Base-by-base conservation (phyloP, 2,113 vertebrate genomes). In the Prinia subflava region DNA sequence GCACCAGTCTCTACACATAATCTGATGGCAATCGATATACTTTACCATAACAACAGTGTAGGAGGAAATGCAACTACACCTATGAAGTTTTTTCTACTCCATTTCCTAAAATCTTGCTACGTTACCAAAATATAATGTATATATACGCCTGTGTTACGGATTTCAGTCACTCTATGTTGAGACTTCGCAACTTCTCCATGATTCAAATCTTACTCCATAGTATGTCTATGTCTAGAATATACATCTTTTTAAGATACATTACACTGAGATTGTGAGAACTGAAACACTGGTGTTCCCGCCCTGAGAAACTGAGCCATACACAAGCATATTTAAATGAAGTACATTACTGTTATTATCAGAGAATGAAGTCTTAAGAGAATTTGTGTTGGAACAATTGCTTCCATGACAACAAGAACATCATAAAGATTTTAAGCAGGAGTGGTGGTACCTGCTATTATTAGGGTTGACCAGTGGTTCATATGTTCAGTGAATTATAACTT, bases 351-450 rank as follows among this genome's bases (percentile, higher is more conserved):
- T 70, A 80, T 85, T 69, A 67, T 84, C 39, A 77, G 95, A 94
- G 55, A 95, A 92, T 49, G 30, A 95, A 94, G 37, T 79, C 35
- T 81, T 41, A 68, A 33, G 47, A 46, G 50, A 91, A 95, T 88
- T 86, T 92, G 28, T 87, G 1, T 57, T 78, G 62, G 52, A 87
- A 89, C 7, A 83, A 28, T 74, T 44, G 86, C 89, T 96, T 94
- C 91, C 78, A 93, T 83, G 81, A 70, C 92, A 97, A 96, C 65
- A 71, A 87, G 56, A 75, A 77, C 85, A 52, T 89, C 87, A 95
- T 63, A 92, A 96, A 90, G 42, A 88, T 69, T 94, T 77, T 85
- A 79, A 79, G 25, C 49, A 39, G 39, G 39, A 39, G 9, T 39
- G 39, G 39, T 39, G 39, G 39, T 39, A 39, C 15, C 53, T 85